A percentile compares a stretch with the other conserved stretches of the same genome.
Conservation (phyloP, 1,140 invertebrate species). For the Drosophila rufa region DNA sequence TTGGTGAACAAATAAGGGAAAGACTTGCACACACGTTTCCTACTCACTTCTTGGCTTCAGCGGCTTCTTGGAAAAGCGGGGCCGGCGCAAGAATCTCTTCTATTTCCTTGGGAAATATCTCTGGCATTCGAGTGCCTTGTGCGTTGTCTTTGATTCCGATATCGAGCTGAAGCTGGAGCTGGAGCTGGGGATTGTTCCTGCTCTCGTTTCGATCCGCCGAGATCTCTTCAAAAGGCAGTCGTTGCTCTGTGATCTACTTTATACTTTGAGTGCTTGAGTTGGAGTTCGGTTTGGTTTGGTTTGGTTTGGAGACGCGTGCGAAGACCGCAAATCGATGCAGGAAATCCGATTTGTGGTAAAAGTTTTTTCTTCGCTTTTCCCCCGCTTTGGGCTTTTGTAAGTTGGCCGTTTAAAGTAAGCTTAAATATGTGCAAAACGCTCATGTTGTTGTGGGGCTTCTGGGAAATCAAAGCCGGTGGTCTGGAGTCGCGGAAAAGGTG, state of each 20-base stretch:
- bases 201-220: slow-evolving; percentile 43
- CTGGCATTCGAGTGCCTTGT: slow-evolving; percentile 58
- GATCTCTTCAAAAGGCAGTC: slow-evolving; percentile 30
- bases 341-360: slow-evolving; percentile 80
- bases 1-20: slow-evolving; percentile 72
- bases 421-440: slow-evolving; percentile 41
- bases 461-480: slow-evolving; percentile 39
- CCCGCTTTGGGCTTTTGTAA: slow-evolving; percentile 13
- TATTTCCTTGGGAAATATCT: slow-evolving; percentile 82
- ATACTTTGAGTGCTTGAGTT: slow-evolving; percentile 2
- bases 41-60: slow-evolving; percentile 21
- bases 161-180: slow-evolving; percentile 9
- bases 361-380: slow-evolving; percentile 53
- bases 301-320: slow-evolving; percentile 38
- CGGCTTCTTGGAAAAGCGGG: slow-evolving; percentile 62
- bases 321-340: slow-evolving; percentile 68
- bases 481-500: slow-evolving; percentile 9
- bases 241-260: slow-evolving; percentile 61
- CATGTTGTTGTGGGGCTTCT: slow-evolving; percentile 37
- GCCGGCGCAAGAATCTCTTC: slow-evolving; percentile 66
- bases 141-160: slow-evolving; percentile 47
- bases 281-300: background rate
- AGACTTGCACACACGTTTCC: slow-evolving; percentile 65
- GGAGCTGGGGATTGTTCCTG: slow-evolving; percentile 47
- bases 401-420: slow-evolving; percentile 49